Evolutionary conservation across 2,888 invertebrate genomes (phyloP), one percentile per base, ranked within the genome.

Genomic region (Rambutsinella grinnellia): DNA sequence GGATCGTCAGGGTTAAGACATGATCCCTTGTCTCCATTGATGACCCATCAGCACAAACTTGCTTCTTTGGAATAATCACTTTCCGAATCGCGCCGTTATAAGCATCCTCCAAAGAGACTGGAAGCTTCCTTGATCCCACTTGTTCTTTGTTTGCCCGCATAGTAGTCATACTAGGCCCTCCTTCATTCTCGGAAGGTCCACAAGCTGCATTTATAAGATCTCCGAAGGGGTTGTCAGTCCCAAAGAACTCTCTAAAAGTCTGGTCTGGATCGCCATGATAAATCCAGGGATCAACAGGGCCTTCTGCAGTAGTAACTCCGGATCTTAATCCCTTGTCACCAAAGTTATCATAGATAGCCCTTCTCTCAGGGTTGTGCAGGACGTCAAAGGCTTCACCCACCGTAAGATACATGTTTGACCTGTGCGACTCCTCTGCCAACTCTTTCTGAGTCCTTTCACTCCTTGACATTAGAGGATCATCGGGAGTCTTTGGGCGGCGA

Each of bases 241-340:
- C 94, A 86, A 95, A 96, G 86, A 95, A 95, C 28, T 93, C n/a
- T n/a, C 51, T 51, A 85, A 92, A 94, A 0, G 94, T 93, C 81
- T 89, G 87, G 84, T 92, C 86, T 0, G 93, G 91, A 85, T 96
- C 92, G 0, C 93, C 94, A 85, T 96, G 94, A 88, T 93, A 96
- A 53, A 90, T 88, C 86, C 93, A 94, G 0, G 93, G 92, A 68
- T 91, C 90, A 81, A 93, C 90, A 86, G 90, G 93, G 76, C 89
- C 89, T 63, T 88, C 85, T 0, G 92, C 92, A 2, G 92, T 90
- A 3, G 93, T 92, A 0, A 95, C 90, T 0, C 95, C 95, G 84
- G 89, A 90, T 86, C 94, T 94, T 54, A 96, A 88, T 0, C 95
- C 95, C 84, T 93, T 93, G 86, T 95, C 95, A 0, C 96, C 96